Base-by-base conservation (phyloP, 2,113 vertebrate genomes). In the Perca fluviatilis region DNA sequence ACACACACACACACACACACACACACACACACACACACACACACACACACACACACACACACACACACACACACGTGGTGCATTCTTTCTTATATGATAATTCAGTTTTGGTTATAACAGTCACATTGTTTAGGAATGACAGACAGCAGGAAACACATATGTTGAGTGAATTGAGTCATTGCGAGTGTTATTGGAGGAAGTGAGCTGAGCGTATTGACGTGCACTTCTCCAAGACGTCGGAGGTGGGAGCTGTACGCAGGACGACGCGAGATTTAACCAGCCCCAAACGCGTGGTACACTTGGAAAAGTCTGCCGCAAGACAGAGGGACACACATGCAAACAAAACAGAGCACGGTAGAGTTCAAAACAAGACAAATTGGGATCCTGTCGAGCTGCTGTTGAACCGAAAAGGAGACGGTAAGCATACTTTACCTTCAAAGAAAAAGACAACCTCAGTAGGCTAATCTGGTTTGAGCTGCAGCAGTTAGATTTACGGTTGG, bases 211-310 rank as follows among this genome's bases (percentile, higher is more conserved):
- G 71, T 14, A 16, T 6, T 51, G 21, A 18, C 61, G 68, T 93
- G 94, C 87, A 93, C 81, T 94, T 87, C 93, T 88, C 67, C 53
- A 65, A 89, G 80, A 72, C 89, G 90, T 87, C 95, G 68, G 74
- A 80, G 88, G 95, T 92, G 85, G 95, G 94, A 83, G 95, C 94
- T 89, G 86, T 91, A 79, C 82, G 78, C 81, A n/a, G 69, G 57
- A n/a, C 23, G 36, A 66, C 53, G 1, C 19, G 61, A 61, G 49
- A 21, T 19, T n/a, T 14, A 77, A 72, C 33, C 77, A 86, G 73
- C 75, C 66, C 40, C 25, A 4, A 51, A 47, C 54, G 61, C 27
- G 69, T 68, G 82, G 33, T 64, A 3, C 85, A 79, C 70, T 91
- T 87, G 53, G 74, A 71, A 90, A 88, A 87, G 12, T 50, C 60